Evolutionary conservation across 2,113 vertebrate genomes (phyloP), one percentile per base, ranked within the genome.

Genomic region (Oceanites oceanicus): DNA sequence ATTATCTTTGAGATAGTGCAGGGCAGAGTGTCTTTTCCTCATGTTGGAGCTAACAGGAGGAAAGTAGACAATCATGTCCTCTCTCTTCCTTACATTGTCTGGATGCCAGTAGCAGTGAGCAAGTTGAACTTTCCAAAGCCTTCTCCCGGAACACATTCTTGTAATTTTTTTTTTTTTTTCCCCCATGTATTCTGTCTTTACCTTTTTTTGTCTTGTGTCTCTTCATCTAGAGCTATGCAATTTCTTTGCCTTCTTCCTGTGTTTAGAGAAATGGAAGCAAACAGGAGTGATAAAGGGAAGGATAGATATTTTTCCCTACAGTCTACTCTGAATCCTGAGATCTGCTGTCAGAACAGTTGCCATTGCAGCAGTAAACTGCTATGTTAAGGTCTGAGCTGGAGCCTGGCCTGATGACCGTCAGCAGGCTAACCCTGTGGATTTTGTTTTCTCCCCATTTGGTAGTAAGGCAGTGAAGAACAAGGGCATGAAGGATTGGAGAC

Each of bases 81-180:
- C 29, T 59, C 7, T 76, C 32, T 53, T 77, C 36, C 19, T 56
- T 45, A 10, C 6, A 0, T 17, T 58, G 15, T 61, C 80, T 86
- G 30, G 16, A 38, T 30, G n/a, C 15, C 56, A 40, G 17, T 2
- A 76, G 13, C 1, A 1, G 6, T 27, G 23, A 68, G 22, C 26
- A 79, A 52, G 10, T 2, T 56, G 45, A 76, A 49, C 67, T 77
- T 88, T 47, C 32, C 10, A 52, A 77, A 78, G 11, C 15, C 27
- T 59, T 45, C 18, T 68, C 13, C 17, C 8, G 13, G 17, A 66
- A 32, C 2, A 6, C 0, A 0, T n/a, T 53, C 2, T 47, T 59
- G 4, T 71, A 6, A 7, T 44, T 67, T 63, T 9, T 9, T 20
- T 38, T 38, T 38, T 38, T 38, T 38, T 38, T 38, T 7, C 13